Conservation (phyloP, 2,113 vertebrate genomes). For the Corythoichthys intestinalis region DNA sequence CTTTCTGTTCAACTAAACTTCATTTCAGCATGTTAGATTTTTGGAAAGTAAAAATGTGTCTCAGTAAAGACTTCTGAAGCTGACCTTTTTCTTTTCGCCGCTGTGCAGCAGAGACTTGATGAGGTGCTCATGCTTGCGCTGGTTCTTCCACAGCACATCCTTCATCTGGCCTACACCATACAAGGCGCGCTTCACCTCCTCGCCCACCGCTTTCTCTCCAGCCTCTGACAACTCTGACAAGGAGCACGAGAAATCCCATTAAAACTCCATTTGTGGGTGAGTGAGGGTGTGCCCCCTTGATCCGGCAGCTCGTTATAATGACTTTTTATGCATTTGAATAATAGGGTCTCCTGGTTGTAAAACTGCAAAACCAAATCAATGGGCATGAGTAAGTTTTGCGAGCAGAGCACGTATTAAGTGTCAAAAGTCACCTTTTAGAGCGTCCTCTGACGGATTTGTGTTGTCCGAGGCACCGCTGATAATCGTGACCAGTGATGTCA, state of each 20-base stretch:
- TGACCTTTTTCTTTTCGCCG: conserved; percentile 82
- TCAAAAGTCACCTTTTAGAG: background rate
- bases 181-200: conserved; percentile 82
- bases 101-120: conserved; percentile 84
- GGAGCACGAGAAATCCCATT: background rate
- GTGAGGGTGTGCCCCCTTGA: background rate
- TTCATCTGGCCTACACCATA: conserved; percentile 87
- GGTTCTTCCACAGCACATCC: conserved; percentile 82
- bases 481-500: background rate
- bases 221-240: conserved; percentile 77
- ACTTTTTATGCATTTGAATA: background rate
- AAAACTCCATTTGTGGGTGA: background rate
- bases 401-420: background rate
- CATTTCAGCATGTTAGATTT: no score
- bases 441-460: background rate
- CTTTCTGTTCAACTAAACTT: no score
- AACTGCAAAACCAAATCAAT: no score
- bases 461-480: background rate
- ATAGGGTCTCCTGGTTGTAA: background rate
- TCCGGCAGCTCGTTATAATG: background rate
- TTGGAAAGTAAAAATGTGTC: no score
- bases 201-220: conserved; percentile 75
- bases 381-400: no score
- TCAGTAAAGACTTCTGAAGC: background rate
- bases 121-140: conserved; percentile 80